Percentiles rank a stretch among this genome's conserved stretches.
Conservation (phyloP, 2,888 invertebrate species). For the Drosophila sordidapex region DNA sequence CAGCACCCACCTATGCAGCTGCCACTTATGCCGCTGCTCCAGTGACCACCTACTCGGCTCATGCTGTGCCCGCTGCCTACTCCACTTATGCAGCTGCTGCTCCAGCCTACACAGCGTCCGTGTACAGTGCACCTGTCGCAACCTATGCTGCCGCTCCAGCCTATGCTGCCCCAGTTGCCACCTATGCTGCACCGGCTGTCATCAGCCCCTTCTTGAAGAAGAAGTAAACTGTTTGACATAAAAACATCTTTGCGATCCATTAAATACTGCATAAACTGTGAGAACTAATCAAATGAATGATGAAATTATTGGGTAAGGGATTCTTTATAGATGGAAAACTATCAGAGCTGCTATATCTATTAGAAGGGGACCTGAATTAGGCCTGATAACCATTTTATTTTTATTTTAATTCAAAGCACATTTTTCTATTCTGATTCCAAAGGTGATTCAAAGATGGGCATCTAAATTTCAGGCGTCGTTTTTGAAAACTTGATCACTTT, state of each 20-base stretch:
- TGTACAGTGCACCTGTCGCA: constrained; percentile 58
- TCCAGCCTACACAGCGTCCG: constrained; percentile 51
- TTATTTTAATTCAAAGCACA: not conserved
- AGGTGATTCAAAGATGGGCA: too few species aligned
- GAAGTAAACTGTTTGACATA: constrained; percentile 56
- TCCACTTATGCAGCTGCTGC: constrained; percentile 57
- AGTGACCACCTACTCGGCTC: constrained; percentile 55
- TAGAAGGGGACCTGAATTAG: not conserved
- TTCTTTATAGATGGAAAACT: not conserved
- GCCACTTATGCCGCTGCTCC: constrained; percentile 46
- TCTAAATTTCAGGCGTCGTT: too few species aligned
- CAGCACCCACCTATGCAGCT: constrained; percentile 58
- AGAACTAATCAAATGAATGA: not conserved
- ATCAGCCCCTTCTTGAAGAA: constrained; percentile 72
- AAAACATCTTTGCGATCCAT: not conserved
- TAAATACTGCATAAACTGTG: constrained; percentile 52
- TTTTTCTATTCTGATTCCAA: not conserved
- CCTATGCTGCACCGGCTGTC: constrained; percentile 67
- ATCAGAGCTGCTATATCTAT: not conserved
- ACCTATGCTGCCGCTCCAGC: constrained; percentile 55
- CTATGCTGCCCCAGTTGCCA: constrained; percentile 59
- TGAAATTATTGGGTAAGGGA: constrained; percentile 4
- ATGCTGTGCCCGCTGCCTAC: constrained; percentile 51
- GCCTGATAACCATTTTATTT: not conserved
- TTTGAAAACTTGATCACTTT: not conserved